These are phyloP conservation scores for Vollenhovia emeryi DNA, from an alignment of 1,140 invertebrate genomes.

Conservation along the genomic window DNA sequence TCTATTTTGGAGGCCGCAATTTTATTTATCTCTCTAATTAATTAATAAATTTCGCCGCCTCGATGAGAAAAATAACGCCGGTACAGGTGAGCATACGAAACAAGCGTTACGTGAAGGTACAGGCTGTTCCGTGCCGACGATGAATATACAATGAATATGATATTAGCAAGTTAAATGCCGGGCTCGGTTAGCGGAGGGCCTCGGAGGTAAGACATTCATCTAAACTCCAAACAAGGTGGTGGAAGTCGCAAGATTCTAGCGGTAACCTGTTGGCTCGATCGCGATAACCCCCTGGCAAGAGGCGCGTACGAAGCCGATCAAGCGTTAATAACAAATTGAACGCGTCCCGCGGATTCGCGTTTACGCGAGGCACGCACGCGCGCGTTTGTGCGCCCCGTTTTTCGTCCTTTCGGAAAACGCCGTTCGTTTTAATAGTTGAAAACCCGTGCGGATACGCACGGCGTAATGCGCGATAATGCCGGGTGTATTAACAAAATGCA, in stretches of 20 bases:
- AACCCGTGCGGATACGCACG: slow-evolving; percentile 15
- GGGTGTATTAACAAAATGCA: slow-evolving; percentile 49
- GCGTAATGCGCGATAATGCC: slow-evolving; percentile 46
- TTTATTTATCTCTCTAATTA: background rate
- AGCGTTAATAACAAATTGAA: slow-evolving; percentile 1
- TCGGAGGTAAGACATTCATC: slow-evolving; percentile 67
- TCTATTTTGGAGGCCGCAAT: background rate
- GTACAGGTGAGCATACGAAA: slow-evolving; percentile 30
- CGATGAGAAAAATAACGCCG: slow-evolving; percentile 6
- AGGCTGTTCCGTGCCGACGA: slow-evolving; percentile 52
- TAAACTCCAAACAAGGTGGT: slow-evolving; percentile 64
- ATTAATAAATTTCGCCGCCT: slow-evolving; percentile 17
- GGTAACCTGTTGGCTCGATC: slow-evolving; percentile 66
- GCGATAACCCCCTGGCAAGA: background rate
- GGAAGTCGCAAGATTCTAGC: slow-evolving; percentile 53
- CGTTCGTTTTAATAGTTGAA: slow-evolving; percentile 22
- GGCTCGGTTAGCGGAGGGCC: slow-evolving; percentile 39
- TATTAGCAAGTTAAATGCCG: slow-evolving; percentile 79
- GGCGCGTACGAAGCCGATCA: background rate
- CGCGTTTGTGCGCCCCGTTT: background rate
- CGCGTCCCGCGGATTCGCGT: background rate
- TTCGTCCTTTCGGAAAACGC: background rate
- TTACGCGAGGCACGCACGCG: background rate
- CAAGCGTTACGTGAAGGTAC: slow-evolving; percentile 37
- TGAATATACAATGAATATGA: slow-evolving; percentile 79